phyloP scores from a whole-genome alignment of 1,140 invertebrate species.

The Hylaeus volcanicus region DNA sequence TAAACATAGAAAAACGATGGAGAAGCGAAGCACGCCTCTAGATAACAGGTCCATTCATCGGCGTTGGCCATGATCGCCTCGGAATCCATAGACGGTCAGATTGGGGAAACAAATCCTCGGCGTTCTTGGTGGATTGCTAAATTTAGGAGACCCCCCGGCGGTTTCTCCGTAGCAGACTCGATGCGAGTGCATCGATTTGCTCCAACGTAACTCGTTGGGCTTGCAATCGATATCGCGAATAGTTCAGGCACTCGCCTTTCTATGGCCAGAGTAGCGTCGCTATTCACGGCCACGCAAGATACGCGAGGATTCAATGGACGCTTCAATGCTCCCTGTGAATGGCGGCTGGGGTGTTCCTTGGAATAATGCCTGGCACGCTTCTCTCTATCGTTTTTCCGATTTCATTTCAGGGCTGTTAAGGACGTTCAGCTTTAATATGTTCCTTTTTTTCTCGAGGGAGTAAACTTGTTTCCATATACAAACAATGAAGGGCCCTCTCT shows the following conservation, averaged over 20 bases:
- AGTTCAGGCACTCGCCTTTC: slow-evolving; percentile 15
- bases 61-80: background rate
- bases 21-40: background rate
- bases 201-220: background rate
- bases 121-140: slow-evolving; percentile 2
- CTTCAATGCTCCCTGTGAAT: slow-evolving; percentile 29
- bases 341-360: background rate
- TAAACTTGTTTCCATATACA: too few species aligned
- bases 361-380: slow-evolving; percentile 19
- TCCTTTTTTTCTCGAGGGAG: background rate
- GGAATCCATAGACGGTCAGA: background rate
- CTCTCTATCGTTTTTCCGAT: background rate
- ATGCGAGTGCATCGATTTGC: slow-evolving; percentile 4
- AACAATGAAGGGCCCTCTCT: too few species aligned
- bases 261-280: background rate
- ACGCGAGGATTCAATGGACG: slow-evolving; percentile 12
- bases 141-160: slow-evolving; percentile 6
- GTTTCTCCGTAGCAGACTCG: background rate
- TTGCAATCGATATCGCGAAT: slow-evolving; percentile 17
- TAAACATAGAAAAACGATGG: background rate
- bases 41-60: background rate
- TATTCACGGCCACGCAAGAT: slow-evolving; percentile 37
- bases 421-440: background rate
- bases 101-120: background rate
- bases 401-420: background rate